Conservation (phyloP, 2,113 vertebrate genomes). For the Actenoides hombroni region DNA sequence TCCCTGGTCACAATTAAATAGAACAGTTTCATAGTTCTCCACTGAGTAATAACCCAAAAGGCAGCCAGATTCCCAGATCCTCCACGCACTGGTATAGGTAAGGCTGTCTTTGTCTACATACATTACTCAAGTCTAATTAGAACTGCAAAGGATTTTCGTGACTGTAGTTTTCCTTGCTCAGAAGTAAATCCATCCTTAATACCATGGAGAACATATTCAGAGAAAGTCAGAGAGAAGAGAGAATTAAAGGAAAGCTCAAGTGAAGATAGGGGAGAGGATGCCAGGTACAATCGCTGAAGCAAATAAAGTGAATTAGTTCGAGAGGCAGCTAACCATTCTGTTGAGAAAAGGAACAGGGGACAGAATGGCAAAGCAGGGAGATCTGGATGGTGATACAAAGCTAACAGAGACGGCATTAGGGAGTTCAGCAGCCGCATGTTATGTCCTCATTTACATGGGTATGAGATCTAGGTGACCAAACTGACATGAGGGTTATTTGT, state of each 20-base stretch:
- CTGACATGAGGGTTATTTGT: background rate
- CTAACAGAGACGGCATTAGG: background rate
- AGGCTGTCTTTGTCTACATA: constrained; percentile 3
- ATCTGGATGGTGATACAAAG: background rate
- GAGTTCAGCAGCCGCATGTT: background rate
- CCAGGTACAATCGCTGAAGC: constrained; percentile 38
- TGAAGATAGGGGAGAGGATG: background rate
- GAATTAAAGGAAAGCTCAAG: constrained; percentile 20
- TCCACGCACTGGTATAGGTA: background rate
- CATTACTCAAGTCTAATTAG: constrained; percentile 32
- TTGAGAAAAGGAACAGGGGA: background rate
- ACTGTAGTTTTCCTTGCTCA: constrained; percentile 17
- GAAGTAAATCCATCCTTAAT: constrained; percentile 46
- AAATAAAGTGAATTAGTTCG: constrained; percentile 52
- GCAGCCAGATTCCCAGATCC: background rate
- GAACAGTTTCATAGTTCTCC: background rate
- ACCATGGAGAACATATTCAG: background rate
- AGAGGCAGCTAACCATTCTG: constrained; percentile 41
- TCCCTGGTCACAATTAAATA: constrained; percentile 1
- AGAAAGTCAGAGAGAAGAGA: constrained; percentile 1
- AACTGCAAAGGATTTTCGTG: constrained; percentile 21
- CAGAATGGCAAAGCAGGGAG: constrained; percentile 10
- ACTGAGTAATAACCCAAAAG: constrained; percentile 7
- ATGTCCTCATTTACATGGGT: background rate
- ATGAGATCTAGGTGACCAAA: background rate